Percentiles rank a stretch among this genome's conserved stretches.
Evolutionary conservation across 2,113 vertebrate species (phyloP).

Genomic region (Jacana jacana): DNA sequence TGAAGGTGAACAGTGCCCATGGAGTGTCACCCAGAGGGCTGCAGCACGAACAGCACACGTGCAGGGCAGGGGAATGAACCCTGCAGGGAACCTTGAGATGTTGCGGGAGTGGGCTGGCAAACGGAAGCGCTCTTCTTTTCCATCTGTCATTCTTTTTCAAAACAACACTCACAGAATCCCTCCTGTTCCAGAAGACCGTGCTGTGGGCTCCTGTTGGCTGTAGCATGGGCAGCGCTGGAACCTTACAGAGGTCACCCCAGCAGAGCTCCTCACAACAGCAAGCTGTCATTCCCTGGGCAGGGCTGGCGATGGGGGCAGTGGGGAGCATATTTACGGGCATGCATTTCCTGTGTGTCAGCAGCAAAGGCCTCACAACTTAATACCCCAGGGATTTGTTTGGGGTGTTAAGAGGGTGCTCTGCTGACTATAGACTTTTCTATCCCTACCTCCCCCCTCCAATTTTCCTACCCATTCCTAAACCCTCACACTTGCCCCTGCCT

Average conservation of each 20-base stretch:
- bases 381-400: not conserved
- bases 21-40: accelerated
- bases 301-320: too few species aligned
- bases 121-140: not conserved
- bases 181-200: not conserved
- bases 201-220: not conserved
- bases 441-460: not conserved
- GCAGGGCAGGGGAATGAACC: accelerated
- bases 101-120: not conserved
- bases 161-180: not conserved
- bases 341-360: not conserved
- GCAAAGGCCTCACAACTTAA: not conserved
- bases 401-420: not conserved
- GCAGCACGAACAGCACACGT: accelerated
- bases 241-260: not conserved
- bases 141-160: not conserved
- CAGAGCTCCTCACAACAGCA: not conserved
- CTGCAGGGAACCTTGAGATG: not conserved
- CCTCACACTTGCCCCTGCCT: not conserved
- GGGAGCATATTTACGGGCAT: not conserved
- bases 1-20: not conserved
- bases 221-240: not conserved
- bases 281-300: not conserved
- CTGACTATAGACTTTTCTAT: not conserved
- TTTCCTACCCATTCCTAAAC: not conserved